Evolutionary conservation across 2,113 vertebrate genomes (phyloP).

Genomic region (Vulpes lagopus): DNA sequence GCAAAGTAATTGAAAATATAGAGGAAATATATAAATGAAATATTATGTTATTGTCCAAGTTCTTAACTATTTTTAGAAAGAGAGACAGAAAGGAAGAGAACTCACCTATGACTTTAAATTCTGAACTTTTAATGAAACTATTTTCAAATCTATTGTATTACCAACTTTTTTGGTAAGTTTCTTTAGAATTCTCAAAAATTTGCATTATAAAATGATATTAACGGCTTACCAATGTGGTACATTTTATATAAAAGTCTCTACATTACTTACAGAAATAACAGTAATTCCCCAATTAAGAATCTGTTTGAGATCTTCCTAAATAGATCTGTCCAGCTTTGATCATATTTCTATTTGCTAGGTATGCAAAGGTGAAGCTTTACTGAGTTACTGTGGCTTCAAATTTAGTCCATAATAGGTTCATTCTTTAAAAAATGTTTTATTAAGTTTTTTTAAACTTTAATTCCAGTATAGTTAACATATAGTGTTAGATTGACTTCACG

Average conservation of each 20-base stretch:
- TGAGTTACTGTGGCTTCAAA: not conserved
- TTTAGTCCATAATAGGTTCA: not conserved
- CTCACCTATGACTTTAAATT: not conserved
- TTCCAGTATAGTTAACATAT: not conserved
- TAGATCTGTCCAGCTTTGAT: not conserved
- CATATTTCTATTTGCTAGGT: not conserved
- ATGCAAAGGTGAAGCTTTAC: not conserved
- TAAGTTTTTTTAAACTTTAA: not conserved
- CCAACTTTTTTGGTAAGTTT: not conserved
- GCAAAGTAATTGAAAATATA: conserved; percentile 27
- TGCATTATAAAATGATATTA: not conserved
- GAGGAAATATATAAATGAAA: not conserved
- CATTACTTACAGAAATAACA: not conserved
- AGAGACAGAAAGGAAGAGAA: not conserved
- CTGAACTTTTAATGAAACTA: not conserved
- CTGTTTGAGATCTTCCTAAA: not conserved
- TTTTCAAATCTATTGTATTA: not conserved
- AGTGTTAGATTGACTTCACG: not conserved
- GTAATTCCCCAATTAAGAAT: not conserved
- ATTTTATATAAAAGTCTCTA: not conserved
- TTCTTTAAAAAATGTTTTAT: not conserved
- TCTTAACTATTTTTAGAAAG: not conserved
- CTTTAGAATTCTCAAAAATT: not conserved
- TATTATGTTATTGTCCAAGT: not conserved
- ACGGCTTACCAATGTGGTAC: not conserved